Conservation (phyloP, 23 tunicate species). For the Halocynthia roretzi region DNA sequence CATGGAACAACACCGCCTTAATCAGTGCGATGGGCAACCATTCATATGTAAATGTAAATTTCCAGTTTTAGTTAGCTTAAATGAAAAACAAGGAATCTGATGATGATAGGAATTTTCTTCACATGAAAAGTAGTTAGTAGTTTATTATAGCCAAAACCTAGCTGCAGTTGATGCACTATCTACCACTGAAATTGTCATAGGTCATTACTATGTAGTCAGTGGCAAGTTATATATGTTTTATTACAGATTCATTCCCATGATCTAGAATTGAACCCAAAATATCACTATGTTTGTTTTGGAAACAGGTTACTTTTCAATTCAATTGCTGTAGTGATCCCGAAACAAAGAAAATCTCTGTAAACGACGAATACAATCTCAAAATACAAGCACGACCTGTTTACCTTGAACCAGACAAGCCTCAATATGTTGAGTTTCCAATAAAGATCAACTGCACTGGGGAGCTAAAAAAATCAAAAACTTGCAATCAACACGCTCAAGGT, state of each 20-base stretch:
- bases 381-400: slow-evolving; percentile 8
- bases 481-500: too few relatives aligned
- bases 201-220: too few relatives aligned
- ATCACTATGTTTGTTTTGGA: not conserved
- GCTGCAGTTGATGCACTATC: too few relatives aligned
- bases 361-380: not conserved
- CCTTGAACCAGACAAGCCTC: slow-evolving; percentile 2
- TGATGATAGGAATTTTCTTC: not conserved
- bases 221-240: too few relatives aligned
- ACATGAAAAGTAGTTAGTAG: too few relatives aligned
- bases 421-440: not conserved
- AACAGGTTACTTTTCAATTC: slow-evolving; percentile 10
- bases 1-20: not conserved
- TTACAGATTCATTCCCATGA: too few relatives aligned
- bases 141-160: too few relatives aligned
- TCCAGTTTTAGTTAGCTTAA: not conserved
- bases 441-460: too few relatives aligned
- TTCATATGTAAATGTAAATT: not conserved
- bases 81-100: not conserved
- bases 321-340: not conserved
- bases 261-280: not conserved
- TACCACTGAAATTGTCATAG: too few relatives aligned
- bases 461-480: too few relatives aligned
- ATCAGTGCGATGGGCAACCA: not conserved
- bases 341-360: not conserved